Percentiles rank a stretch among this genome's conserved stretches.
Conservation (phyloP, 1,140 invertebrate species). For the Tetramorium alpestre region DNA sequence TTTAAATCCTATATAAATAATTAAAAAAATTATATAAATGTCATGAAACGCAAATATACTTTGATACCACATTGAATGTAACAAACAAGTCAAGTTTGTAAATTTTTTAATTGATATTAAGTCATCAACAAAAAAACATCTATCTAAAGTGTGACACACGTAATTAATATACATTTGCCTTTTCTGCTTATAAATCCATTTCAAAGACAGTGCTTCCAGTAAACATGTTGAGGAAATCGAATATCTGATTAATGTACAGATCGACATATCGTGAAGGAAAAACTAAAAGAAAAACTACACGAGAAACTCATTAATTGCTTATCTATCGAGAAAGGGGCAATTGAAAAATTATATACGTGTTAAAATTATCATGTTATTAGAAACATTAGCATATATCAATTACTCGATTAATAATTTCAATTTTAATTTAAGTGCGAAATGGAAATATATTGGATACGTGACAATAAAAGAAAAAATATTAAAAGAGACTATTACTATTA, state of each 20-base stretch:
- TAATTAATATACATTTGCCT: not conserved
- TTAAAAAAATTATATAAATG: not conserved
- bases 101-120: slow-evolving; percentile 1
- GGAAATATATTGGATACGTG: not conserved
- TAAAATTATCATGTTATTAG: not conserved
- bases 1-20: not conserved
- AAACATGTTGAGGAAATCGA: not conserved
- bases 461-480: not conserved
- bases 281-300: not conserved
- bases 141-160: not conserved
- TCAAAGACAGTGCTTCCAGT: not conserved
- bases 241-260: not conserved
- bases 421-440: not conserved
- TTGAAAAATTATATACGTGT: not conserved
- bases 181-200: not conserved
- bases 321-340: not conserved
- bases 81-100: not conserved
- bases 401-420: not conserved
- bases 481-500: not conserved
- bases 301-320: not conserved
- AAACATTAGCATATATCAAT: not conserved
- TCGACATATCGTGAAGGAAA: not conserved
- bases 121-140: not conserved
- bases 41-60: not conserved
- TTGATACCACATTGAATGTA: not conserved